These are phyloP conservation scores for Poecilia wingei DNA, from an alignment of 2,797 vertebrate species.

Conservation along the genomic window DNA sequence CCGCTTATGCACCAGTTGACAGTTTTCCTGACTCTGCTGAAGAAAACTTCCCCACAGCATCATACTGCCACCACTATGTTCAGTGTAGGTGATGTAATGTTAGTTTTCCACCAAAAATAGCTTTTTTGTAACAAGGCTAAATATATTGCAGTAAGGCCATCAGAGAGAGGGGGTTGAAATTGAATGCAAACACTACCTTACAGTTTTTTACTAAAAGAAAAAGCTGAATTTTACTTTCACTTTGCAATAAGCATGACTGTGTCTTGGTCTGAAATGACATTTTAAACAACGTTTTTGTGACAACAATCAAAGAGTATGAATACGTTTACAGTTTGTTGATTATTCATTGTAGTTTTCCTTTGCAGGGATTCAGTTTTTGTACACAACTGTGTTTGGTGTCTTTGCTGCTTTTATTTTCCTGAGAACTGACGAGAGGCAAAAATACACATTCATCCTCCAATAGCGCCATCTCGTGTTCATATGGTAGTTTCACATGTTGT, in stretches of 20 bases:
- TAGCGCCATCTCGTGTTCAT: too few relatives aligned
- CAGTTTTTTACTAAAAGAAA: neutral
- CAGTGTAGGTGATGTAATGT: too few relatives aligned
- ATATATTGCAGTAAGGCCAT: neutral
- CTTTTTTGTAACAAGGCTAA: neutral
- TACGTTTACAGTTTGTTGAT: neutral
- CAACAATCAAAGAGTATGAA: neutral
- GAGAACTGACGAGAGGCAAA: conserved; percentile 77
- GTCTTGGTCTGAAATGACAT: neutral
- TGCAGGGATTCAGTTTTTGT: conserved; percentile 84
- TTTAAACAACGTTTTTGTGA: neutral
- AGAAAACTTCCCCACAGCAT: too few relatives aligned
- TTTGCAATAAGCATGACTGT: neutral
- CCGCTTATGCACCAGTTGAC: neutral
- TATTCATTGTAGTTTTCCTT: conserved; percentile 11
- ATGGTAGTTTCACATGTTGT: neutral
- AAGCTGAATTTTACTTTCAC: neutral
- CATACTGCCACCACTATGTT: too few relatives aligned
- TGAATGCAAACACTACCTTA: neutral
- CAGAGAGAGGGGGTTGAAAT: neutral
- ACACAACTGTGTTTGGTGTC: conserved; percentile 84
- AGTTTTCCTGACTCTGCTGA: neutral
- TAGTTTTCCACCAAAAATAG: neutral
- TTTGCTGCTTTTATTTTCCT: conserved; percentile 86
- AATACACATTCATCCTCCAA: neutral